Evolutionary conservation across 2,113 vertebrate species (phyloP), one percentile per base, ranked within the genome.

Genomic region (Spea multiplicata): DNA sequence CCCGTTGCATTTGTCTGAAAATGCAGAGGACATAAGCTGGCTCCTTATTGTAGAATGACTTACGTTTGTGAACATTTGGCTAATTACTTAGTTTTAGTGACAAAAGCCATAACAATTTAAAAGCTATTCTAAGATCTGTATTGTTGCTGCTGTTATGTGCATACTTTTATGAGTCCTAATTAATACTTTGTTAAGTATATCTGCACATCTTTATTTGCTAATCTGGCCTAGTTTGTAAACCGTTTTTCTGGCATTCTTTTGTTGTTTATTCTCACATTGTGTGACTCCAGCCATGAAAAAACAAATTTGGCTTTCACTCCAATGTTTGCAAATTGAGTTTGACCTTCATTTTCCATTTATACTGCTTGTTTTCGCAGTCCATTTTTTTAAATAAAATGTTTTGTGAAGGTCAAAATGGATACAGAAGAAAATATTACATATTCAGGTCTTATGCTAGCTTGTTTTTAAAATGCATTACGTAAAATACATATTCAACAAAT

Each of bases 111-210:
- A 67, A 73, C 30, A 65, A 66, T 55, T 52, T 52, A 79, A 73
- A 79, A 65, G 77, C 70, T 73, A 73, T 79, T 73, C 77, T 67
- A 73, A 67, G 71, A 79, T 79, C 61, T 66, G 69, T 78, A 66
- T 78, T 72, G 70, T 62, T 57, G 50, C 50, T 57, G 71, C 62
- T 48, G 66, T 66, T 57, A 66, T 73, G 77, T 44, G 8, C 62
- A 73, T 73, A 79, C 44, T 73, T 73, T 73, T 73, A 79, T 79
- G 70, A 52, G 69, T 73, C n/a, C 70, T 73, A 79, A 79, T 79
- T 79, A 79, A 73, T 79, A 66, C 62, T 79, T 79, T 73, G 77
- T 59, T 72, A 78, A 66, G 61, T 72, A 79, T 67, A 73, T 57
- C 61, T 73, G 12, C 70, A 73, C 70, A 59, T 49, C n/a, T 73